Conservation (phyloP, 2,113 vertebrate genomes). For the Uria aalge region DNA sequence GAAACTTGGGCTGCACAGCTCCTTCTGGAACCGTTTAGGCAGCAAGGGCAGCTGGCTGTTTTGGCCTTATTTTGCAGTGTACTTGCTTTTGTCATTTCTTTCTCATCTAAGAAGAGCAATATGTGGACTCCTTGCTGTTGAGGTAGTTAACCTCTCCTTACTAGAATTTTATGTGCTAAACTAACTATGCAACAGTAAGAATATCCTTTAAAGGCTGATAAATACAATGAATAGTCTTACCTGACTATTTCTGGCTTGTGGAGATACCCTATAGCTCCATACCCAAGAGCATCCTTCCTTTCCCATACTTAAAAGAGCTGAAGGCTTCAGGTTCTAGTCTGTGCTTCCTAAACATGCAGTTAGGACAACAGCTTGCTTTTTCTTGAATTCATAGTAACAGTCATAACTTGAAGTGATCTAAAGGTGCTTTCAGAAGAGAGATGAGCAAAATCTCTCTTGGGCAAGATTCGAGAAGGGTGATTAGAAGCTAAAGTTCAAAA, state of each 20-base stretch:
- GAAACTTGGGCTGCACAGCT: background rate
- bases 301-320: background rate
- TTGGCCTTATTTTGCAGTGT: background rate
- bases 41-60: background rate
- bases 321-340: background rate
- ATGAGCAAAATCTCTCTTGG: background rate
- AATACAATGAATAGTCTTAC: background rate
- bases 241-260: background rate
- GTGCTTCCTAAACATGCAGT: background rate
- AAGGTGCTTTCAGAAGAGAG: background rate
- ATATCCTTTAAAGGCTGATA: background rate
- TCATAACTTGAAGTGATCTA: background rate
- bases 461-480: background rate
- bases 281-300: background rate
- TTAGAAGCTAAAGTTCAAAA: background rate
- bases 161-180: background rate
- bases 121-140: fast-evolving
- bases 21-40: background rate
- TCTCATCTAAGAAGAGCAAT: background rate
- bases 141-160: background rate
- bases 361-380: background rate
- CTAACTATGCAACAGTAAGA: background rate
- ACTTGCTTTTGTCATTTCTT: background rate
- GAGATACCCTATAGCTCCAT: background rate
- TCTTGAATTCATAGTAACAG: background rate